These are phyloP conservation scores for Bujurquina vittata DNA, from an alignment of 2,113 vertebrate genomes.

Conservation along the genomic window DNA sequence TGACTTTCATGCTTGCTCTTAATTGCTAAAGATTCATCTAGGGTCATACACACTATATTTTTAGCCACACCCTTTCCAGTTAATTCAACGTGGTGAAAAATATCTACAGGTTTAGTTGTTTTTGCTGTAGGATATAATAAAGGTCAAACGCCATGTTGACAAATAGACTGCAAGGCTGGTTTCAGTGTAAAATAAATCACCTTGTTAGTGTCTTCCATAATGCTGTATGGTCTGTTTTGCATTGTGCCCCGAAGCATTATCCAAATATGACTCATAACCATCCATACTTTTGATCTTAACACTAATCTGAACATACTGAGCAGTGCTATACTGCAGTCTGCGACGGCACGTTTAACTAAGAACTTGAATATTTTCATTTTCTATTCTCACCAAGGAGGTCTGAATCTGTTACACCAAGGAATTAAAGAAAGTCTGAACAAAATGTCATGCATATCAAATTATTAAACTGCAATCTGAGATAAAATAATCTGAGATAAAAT, in stretches of 20 bases:
- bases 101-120: background rate
- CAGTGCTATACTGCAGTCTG: background rate
- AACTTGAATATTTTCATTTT: background rate
- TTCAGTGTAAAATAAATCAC: background rate
- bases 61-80: background rate
- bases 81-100: background rate
- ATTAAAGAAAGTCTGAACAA: background rate
- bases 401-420: constrained; percentile 4
- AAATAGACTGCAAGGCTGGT: background rate
- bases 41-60: background rate
- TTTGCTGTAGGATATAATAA: background rate
- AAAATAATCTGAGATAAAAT: background rate
- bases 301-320: background rate
- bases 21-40: background rate
- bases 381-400: background rate
- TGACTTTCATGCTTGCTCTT: background rate
- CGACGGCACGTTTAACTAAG: background rate
- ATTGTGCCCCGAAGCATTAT: background rate
- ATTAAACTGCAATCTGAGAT: background rate
- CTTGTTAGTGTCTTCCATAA: background rate
- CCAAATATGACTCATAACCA: background rate
- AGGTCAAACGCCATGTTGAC: background rate
- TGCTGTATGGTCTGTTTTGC: background rate
- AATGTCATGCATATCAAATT: background rate
- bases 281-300: background rate